phyloP scores from a whole-genome alignment of 2,113 vertebrate genomes.

The Shinisaurus crocodilurus region DNA sequence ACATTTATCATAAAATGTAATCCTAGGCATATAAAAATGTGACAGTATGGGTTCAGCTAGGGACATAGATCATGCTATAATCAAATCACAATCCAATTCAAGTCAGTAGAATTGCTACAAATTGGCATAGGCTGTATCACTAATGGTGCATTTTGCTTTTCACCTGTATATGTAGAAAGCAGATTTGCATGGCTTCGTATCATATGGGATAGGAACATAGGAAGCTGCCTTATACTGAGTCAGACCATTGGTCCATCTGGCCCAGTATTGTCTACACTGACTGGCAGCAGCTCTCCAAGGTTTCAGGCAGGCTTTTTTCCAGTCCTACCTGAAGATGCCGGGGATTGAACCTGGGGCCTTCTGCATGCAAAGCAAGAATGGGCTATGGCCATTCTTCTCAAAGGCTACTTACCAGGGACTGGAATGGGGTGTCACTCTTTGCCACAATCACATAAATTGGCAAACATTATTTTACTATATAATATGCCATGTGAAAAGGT shows the following conservation, averaged over 20 bases:
- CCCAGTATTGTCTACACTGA: too few relatives aligned
- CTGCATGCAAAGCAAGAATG: too few relatives aligned
- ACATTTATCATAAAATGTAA: not conserved
- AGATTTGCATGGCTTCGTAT: not conserved
- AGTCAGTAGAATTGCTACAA: accelerated
- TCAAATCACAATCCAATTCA: accelerated
- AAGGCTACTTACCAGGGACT: not conserved
- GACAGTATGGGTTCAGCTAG: not conserved
- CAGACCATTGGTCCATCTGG: too few relatives aligned
- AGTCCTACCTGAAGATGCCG: too few relatives aligned
- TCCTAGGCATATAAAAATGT: not conserved
- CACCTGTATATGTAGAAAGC: not conserved
- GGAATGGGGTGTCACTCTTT: not conserved
- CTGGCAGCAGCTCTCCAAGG: too few relatives aligned
- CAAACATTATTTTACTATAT: not conserved
- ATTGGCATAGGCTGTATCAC: not conserved
- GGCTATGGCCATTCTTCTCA: too few relatives aligned
- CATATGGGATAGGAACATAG: not conserved
- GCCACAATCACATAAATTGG: not conserved
- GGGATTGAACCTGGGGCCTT: too few relatives aligned
- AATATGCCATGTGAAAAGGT: not conserved
- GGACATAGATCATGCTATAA: accelerated
- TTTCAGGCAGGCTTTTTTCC: too few relatives aligned
- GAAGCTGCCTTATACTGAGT: too few relatives aligned
- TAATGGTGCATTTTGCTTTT: not conserved